phyloP scores from a whole-genome alignment of 2,888 invertebrate genomes.

The Linhomoeus sp. region DNA sequence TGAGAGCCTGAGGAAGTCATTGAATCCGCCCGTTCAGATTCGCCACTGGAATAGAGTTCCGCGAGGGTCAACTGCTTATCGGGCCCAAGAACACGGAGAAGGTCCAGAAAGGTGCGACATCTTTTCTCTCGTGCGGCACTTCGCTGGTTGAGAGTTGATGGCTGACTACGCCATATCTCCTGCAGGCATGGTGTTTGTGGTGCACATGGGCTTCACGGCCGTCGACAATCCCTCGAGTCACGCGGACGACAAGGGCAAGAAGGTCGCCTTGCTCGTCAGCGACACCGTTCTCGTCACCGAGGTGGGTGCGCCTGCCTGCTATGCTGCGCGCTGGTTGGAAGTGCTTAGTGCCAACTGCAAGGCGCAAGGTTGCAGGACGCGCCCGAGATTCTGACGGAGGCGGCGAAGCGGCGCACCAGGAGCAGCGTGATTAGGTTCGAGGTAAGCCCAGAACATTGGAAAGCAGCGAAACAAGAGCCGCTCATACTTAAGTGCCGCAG shows the following conservation, averaged over 20 bases:
- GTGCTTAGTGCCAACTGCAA: too few relatives aligned
- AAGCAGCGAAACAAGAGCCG: too few relatives aligned
- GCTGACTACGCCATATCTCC: too few relatives aligned
- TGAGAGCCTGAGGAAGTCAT: too few relatives aligned
- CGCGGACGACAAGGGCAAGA: constrained; percentile 49
- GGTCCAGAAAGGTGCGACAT: constrained; percentile 46
- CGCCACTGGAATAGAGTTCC: constrained; percentile 92
- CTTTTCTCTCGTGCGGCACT: too few relatives aligned
- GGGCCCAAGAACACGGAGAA: constrained; percentile 62
- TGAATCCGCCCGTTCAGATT: constrained; percentile 42
- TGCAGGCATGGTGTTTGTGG: constrained; percentile 73
- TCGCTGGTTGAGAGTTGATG: too few relatives aligned
- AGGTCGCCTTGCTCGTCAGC: constrained; percentile 77
- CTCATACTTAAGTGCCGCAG: too few relatives aligned
- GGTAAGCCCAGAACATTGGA: constrained; percentile 6
- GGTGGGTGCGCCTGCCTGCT: too few relatives aligned
- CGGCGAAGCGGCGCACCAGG: constrained; percentile 35
- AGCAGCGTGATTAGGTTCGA: constrained; percentile 55
- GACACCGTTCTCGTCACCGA: constrained; percentile 91
- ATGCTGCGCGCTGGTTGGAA: too few relatives aligned
- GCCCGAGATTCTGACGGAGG: constrained; percentile 64
- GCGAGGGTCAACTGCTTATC: constrained; percentile 76
- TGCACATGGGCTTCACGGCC: constrained; percentile 73
- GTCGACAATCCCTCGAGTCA: constrained; percentile 62
- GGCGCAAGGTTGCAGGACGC: constrained; percentile 37